Evolutionary conservation across 2,888 invertebrate genomes (phyloP), one percentile per base, ranked within the genome.

Genomic region (Cheilosia variabilis): DNA sequence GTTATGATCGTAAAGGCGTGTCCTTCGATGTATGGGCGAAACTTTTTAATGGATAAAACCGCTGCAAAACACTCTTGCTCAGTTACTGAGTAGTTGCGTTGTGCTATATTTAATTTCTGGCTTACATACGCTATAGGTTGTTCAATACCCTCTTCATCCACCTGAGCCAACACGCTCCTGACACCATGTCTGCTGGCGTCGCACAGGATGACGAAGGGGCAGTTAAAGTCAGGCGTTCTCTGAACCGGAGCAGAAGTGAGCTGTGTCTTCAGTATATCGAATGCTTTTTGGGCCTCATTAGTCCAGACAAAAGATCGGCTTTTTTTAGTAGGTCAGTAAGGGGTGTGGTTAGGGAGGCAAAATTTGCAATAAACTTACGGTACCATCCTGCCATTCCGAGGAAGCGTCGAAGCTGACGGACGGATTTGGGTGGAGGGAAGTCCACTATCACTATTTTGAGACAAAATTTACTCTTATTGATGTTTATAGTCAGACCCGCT

Each of bases 1-100:
- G 89, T 88, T 6, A 80, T 65, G 1, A 87, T 47, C 10, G 55
- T 68, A 19, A 87, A 84, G 0, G 24, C 15, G 1, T 84, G 77
- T 9, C 77, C 75, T 55, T 86, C 87, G 4, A 87, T 31, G 41
- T 87, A 87, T 17, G 55, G 69, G 7, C 81, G 73, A 52, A 77
- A 86, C 19, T 63, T 78, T 55, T 80, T 76, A 19, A 65, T 71
- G 5, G 55, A 37, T 9, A 65, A 41, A 31, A 83, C 15, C 41
- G 41, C 15, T 2, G 41, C 41, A 1, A 41, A 41, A 41, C 41
- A 41, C 41, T 41, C 41, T 15, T 41, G 41, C 41, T 41, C 41
- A 0, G 10, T 41, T 0, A 41, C 13, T 41, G 41, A 41, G 15
- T 41, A 41, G 10, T 41, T 41, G 10, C 41, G 10, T 2, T 41